Evolutionary conservation across 1,140 invertebrate species (phyloP), one percentile per base, ranked within the genome.

Genomic region (Bombus breviceps): DNA sequence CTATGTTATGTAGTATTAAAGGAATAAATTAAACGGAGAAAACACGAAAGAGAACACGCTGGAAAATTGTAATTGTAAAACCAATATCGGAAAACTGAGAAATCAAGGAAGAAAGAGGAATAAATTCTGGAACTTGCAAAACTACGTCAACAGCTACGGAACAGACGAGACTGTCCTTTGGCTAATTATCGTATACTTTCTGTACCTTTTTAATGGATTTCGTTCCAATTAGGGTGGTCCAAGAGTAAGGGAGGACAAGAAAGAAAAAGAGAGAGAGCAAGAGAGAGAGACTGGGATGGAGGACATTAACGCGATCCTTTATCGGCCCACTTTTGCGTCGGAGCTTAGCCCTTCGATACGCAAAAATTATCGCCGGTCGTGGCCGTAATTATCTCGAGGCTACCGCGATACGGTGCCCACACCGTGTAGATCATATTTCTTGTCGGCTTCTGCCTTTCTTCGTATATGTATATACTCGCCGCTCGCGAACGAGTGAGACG

Each of bases 381-480:
- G 74, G 73, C 68, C 89, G 86, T 91, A 91, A 91, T 91, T 91
- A 91, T 91, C 84, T 85, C 78, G 76, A 85, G 78, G 88, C 88
- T 91, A 91, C 88, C 85, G 91, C 86, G 86, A 83, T 82, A 83
- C 84, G 86, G 78, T 85, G 81, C 75, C 86, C 78, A 83, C 83
- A 88, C 86, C 82, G 82, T 90, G 88, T 90, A 91, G 81, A 90
- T 91, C 91, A 91, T 91, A 91, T 91, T 91, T 91, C 91, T 91
- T 91, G 90, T 86, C 91, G 88, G 88, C 88, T 86, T 73, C 88
- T 89, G 78, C 82, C 85, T 91, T 89, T 85, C 82, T 79, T 80
- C 88, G 82, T 81, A 53, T 69, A 80, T 77, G 43, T 64, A 77
- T 79, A 69, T 66, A 83, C 62, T 28, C 74, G 75, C 68, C 43